These are phyloP conservation scores for Hyposmocoma kahamanoa DNA, from an alignment of 1,140 invertebrate genomes.

Conservation along the genomic window DNA sequence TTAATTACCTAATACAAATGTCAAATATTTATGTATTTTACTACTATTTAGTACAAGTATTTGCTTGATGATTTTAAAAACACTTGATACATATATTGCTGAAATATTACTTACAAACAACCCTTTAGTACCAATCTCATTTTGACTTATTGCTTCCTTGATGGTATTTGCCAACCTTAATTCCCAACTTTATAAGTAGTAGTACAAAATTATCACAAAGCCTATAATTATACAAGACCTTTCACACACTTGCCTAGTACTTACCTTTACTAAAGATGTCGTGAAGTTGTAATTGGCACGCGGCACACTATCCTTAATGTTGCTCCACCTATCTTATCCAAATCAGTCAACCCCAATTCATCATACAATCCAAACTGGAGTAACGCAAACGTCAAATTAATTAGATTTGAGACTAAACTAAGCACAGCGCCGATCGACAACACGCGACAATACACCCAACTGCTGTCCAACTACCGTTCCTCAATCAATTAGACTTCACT, in stretches of 20 bases:
- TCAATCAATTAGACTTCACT: conserved; percentile 41
- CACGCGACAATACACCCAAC: conserved; percentile 45
- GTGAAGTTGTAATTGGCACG: conserved; percentile 38
- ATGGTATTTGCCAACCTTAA: conserved; percentile 1
- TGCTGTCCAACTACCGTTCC: conserved; percentile 24
- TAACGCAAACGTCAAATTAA: conserved; percentile 45
- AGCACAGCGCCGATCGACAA: conserved; percentile 55
- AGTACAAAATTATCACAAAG: conserved; percentile 23
- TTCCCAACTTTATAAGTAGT: conserved; percentile 1
- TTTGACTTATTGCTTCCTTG: conserved; percentile 26
- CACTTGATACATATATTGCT: conserved; percentile 23
- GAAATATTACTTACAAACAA: conserved; percentile 21
- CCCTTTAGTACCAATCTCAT: conserved; percentile 17
- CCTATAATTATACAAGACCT: conserved; percentile 14
- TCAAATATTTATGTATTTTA: conserved; percentile 7
- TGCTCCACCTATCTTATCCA: conserved; percentile 37
- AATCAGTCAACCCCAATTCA: conserved; percentile 49
- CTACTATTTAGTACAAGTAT: conserved; percentile 8
- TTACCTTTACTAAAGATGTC: conserved; percentile 13
- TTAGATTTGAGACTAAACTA: conserved; percentile 67
- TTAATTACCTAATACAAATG: conserved; percentile 14
- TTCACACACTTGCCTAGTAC: conserved; percentile 7
- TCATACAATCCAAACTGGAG: conserved; percentile 35
- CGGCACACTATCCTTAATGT: conserved; percentile 28
- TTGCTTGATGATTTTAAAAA: conserved; percentile 14